Conservation (phyloP, 2,797 vertebrate genomes). For the Nyctalus aviator region DNA sequence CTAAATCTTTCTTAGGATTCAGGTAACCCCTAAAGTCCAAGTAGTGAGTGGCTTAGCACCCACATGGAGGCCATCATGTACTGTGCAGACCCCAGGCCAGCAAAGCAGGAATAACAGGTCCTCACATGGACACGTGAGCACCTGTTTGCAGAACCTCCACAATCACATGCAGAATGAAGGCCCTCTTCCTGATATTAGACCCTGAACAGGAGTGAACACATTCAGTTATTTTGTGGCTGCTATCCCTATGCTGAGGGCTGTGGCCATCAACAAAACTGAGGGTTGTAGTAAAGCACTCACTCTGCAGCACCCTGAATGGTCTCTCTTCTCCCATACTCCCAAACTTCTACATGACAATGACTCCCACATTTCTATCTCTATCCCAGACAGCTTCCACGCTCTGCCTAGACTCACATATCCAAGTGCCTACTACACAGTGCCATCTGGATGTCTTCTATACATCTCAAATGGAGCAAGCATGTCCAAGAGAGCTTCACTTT, state of each 20-base stretch:
- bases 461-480: neutral
- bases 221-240: neutral
- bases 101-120: neutral
- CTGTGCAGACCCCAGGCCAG: neutral
- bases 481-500: neutral
- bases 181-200: neutral
- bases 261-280: neutral
- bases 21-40: neutral
- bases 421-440: neutral
- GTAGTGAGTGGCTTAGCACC: neutral
- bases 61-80: neutral
- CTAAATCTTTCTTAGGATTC: conserved; percentile 30
- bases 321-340: neutral
- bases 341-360: neutral
- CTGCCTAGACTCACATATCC: neutral
- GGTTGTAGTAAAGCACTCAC: neutral
- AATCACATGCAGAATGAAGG: neutral
- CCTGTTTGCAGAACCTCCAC: neutral
- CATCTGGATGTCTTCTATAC: neutral
- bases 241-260: neutral
- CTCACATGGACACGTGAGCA: neutral
- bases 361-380: conserved; percentile 5
- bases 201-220: neutral
- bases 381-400: neutral
- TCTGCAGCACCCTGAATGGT: neutral